Base-by-base conservation (phyloP, 2,888 invertebrate species). In the Meandrusa payeni region DNA sequence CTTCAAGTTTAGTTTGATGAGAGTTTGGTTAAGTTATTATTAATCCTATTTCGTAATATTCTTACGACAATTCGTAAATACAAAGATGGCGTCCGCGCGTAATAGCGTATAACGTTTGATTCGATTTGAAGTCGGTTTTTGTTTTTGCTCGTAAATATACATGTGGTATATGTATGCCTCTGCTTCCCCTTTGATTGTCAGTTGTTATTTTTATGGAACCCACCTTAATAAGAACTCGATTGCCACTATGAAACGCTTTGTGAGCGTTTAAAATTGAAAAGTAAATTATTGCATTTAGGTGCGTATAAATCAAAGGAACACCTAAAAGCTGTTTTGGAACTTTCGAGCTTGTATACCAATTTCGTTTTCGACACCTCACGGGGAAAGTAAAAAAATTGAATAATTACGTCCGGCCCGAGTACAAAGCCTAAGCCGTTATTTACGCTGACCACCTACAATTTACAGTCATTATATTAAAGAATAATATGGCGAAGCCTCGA, bases 381-480 rank as follows among this genome's bases (percentile, higher is more conserved):
- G 12, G 12, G 22, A 34, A 36, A 29, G 28, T 24, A 26, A 41
- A 26, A 31, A 43, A 20, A 19, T 36, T 23, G 29, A 44, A 38
- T 44, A 44, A 44, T 44, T 38, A 38, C 38, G 44, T 44, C 44
- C 38, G 44, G 27, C 11, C 27, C 32, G 32, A 26, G 44, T 31
- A 42, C 37, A 38, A 44, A 44, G 33, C 44, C 22, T 26, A 26
- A 11, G 19, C 31, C 37, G 36, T 32, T 38, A 44, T 44, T 38
- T 44, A 43, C 32, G 32, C 38, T 38, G 44, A 20, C 44, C 44
- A 28, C 38, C 44, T 44, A 44, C 44, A 44, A 44, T 44, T 44
- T 44, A 27, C 17, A 33, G 44, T 32, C 44, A 38, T 44, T 44
- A 44, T 17, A 27, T 24, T 31, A 26, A 38, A 22, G 27, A 20